Percentiles rank a stretch among this genome's conserved stretches.
These are phyloP conservation scores for Megaceryle alcyon DNA, from an alignment of 2,797 vertebrate genomes.

Conservation along the genomic window DNA sequence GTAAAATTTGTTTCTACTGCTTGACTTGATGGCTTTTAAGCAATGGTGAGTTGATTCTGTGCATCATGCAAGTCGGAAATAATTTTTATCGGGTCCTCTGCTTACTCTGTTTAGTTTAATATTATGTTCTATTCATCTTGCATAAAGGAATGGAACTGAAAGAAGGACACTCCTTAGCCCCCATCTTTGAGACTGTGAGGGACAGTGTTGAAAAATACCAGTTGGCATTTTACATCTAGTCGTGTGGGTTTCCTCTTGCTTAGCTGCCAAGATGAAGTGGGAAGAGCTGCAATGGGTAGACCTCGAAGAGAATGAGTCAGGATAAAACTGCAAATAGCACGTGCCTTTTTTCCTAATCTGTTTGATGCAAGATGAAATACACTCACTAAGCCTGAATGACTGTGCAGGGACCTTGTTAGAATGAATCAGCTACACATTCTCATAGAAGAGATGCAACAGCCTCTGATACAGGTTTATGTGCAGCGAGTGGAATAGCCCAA, in stretches of 20 bases:
- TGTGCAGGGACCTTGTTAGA: background rate
- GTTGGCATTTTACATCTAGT: background rate
- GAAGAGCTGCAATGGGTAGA: background rate
- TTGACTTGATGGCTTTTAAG: background rate
- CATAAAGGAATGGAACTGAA: background rate
- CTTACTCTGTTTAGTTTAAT: background rate
- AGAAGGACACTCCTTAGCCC: background rate
- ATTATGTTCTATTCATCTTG: background rate
- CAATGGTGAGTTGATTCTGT: background rate
- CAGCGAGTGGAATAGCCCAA: background rate
- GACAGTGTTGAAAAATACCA: background rate
- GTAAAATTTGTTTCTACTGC: background rate
- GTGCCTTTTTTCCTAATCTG: background rate
- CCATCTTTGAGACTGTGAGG: rapidly evolving
- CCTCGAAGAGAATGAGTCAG: background rate
- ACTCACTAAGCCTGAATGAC: background rate
- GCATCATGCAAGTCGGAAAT: background rate
- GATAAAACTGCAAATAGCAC: background rate
- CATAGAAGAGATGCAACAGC: background rate
- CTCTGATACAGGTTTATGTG: background rate
- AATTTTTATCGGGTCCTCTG: background rate
- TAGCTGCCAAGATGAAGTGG: background rate
- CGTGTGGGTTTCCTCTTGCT: background rate
- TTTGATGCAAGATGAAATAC: background rate
- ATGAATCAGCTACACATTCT: background rate